phyloP scores from a whole-genome alignment of 2,797 vertebrate genomes.

The Setipinna tenuifilis region DNA sequence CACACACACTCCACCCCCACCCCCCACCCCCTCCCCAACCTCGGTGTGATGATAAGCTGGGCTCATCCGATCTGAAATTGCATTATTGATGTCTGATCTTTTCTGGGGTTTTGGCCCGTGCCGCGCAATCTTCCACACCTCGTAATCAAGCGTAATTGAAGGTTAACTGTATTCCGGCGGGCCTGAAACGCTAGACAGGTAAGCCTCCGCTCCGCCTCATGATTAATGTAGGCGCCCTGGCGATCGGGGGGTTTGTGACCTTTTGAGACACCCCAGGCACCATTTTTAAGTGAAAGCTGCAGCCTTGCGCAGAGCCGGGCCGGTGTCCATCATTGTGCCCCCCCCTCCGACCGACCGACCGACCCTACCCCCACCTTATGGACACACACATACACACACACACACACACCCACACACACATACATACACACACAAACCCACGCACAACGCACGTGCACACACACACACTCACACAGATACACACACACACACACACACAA shows the following conservation, averaged over 20 bases:
- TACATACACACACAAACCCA: background rate
- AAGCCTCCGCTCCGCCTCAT: slow-evolving; percentile 70
- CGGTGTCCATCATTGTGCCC: slow-evolving; percentile 77
- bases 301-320: slow-evolving; percentile 68
- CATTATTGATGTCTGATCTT: slow-evolving; percentile 76
- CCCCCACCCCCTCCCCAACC: slow-evolving; percentile 7
- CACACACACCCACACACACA: background rate
- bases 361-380: slow-evolving; percentile 30
- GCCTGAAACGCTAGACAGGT: slow-evolving; percentile 79
- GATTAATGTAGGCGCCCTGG: slow-evolving; percentile 79
- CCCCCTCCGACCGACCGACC: slow-evolving; percentile 43
- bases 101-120: slow-evolving; percentile 48
- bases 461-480: background rate
- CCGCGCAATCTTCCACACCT: slow-evolving; percentile 74
- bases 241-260: slow-evolving; percentile 76
- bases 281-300: slow-evolving; percentile 82
- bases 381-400: slow-evolving; percentile 14
- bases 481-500: slow-evolving; percentile 18
- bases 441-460: background rate
- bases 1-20: background rate
- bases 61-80: slow-evolving; percentile 68
- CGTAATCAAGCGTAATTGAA: slow-evolving; percentile 79
- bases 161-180: slow-evolving; percentile 73
- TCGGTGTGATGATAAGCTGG: slow-evolving; percentile 47
- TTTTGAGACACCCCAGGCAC: slow-evolving; percentile 83